Conservation (phyloP, 1,140 invertebrate genomes). For the Sycobia sp. region DNA sequence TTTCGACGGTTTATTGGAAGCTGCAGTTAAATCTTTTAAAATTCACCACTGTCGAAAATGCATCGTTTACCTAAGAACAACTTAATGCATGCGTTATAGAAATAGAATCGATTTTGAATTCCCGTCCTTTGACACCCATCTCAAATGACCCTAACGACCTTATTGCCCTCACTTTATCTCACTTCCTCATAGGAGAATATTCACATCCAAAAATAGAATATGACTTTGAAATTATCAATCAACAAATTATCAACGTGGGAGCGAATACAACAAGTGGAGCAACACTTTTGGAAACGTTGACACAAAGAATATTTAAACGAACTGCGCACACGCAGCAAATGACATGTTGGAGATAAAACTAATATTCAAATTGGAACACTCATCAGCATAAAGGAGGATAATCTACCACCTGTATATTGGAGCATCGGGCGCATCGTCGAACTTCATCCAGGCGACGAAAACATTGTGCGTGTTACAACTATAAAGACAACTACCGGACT, state of each 20-base stretch:
- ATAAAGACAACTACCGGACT: neutral
- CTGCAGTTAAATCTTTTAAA: too few species aligned
- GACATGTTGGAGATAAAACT: neutral
- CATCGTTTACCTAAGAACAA: too few species aligned
- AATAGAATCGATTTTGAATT: too few species aligned
- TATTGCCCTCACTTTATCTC: neutral
- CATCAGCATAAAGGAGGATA: conserved; percentile 8
- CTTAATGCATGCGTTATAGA: neutral
- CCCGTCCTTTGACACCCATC: too few species aligned
- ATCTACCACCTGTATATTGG: neutral
- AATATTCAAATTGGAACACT: neutral
- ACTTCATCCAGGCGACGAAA: conserved; percentile 8
- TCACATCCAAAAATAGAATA: neutral
- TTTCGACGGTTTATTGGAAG: too few species aligned
- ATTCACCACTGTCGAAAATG: neutral
- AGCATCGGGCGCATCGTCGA: neutral
- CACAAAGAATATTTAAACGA: too few species aligned
- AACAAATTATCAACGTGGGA: conserved; percentile 5
- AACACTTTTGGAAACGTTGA: conserved; percentile 13
- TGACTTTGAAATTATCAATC: neutral
- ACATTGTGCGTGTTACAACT: conserved; percentile 2
- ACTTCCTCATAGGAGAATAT: conserved; percentile 16
- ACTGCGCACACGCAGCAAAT: too few species aligned
- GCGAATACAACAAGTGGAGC: conserved; percentile 1
- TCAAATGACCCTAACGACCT: too few species aligned